Percentiles rank a stretch among this genome's conserved stretches.
Conservation (phyloP, 2,113 vertebrate species). For the Vulpes lagopus region DNA sequence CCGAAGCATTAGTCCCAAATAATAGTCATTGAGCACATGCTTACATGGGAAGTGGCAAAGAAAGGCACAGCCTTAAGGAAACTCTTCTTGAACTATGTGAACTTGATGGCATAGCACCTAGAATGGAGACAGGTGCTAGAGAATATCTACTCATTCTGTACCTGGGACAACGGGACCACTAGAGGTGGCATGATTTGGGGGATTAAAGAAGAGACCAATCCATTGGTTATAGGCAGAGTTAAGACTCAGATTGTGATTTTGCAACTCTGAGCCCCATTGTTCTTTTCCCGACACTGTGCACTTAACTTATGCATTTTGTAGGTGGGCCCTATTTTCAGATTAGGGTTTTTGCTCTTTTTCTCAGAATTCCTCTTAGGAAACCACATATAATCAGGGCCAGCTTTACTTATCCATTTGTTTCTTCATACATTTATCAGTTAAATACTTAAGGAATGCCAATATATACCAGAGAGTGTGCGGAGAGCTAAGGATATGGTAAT, state of each 20-base stretch:
- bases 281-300: background rate
- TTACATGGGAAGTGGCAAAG: background rate
- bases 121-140: background rate
- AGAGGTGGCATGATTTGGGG: background rate
- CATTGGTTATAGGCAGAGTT: background rate
- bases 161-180: background rate
- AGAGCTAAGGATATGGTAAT: background rate
- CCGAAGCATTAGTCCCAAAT: background rate
- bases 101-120: background rate
- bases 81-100: background rate
- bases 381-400: background rate
- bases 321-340: background rate
- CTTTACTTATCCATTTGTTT: slow-evolving; percentile 7
- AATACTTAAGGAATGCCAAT: background rate
- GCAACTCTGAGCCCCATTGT: background rate
- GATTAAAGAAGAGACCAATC: background rate
- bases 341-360: background rate
- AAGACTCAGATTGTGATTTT: background rate
- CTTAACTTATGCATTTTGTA: background rate
- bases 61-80: background rate
- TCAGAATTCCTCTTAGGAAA: slow-evolving; percentile 43
- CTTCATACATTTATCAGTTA: background rate
- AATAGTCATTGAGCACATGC: background rate
- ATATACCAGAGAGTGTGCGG: background rate
- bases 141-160: background rate